Evolutionary conservation across 2,888 invertebrate genomes (phyloP).

Genomic region (Dynastes grantii): DNA sequence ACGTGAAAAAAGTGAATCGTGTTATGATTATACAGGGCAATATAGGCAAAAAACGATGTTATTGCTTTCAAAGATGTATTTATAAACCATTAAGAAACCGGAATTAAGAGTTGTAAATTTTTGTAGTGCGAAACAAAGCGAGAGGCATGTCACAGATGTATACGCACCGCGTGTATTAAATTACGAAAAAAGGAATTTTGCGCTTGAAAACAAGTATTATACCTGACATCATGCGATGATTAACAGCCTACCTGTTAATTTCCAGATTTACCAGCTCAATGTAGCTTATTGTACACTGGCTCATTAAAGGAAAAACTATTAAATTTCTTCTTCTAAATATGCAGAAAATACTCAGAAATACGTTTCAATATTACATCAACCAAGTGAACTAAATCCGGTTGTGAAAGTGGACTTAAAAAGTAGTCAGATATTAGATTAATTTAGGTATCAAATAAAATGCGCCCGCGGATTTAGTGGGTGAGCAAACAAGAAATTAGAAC

Average conservation of each 20-base stretch:
- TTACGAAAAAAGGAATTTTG: neutral
- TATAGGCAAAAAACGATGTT: slow-evolving; percentile 2
- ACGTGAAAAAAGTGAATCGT: neutral
- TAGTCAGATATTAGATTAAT: too few relatives aligned
- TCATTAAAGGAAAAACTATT: too few relatives aligned
- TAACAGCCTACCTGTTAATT: neutral
- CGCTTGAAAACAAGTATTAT: neutral
- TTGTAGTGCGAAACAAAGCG: slow-evolving; percentile 4
- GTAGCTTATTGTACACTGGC: too few relatives aligned
- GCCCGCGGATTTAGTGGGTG: too few relatives aligned
- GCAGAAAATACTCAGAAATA: too few relatives aligned
- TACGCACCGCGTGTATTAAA: slow-evolving; percentile 7
- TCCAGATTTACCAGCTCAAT: too few relatives aligned
- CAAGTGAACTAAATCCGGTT: too few relatives aligned
- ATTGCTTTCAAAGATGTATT: slow-evolving; percentile 5
- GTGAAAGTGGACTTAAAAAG: too few relatives aligned
- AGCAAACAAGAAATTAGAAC: too few relatives aligned
- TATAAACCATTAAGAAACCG: slow-evolving; percentile 33
- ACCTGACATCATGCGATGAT: neutral
- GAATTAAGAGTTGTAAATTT: slow-evolving; percentile 28
- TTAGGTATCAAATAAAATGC: too few relatives aligned
- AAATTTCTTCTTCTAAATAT: too few relatives aligned
- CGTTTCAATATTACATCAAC: too few relatives aligned
- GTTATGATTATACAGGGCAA: neutral
- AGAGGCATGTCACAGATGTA: slow-evolving; percentile 8